A percentile compares a stretch with the other conserved stretches of the same genome.
Conservation (phyloP, 2,797 vertebrate species). For the Spea hammondii region DNA sequence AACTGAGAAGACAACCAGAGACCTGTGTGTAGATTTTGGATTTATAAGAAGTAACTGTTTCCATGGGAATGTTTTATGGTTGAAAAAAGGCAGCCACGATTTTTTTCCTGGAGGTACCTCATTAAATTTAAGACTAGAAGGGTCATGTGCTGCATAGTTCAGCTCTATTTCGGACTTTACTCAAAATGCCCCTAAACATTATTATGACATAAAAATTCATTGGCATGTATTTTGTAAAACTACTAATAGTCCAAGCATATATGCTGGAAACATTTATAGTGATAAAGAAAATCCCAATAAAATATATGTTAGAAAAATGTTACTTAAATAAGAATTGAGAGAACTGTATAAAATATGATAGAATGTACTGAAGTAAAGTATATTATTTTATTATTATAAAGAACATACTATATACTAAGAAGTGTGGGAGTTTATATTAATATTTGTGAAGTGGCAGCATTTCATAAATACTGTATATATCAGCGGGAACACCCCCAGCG, state of each 20-base stretch:
- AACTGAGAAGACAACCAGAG: conserved; percentile 13
- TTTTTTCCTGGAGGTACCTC: conserved; percentile 36
- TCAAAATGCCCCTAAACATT: conserved; percentile 34
- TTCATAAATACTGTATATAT: too few species aligned
- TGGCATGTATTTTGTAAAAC: conserved; percentile 14
- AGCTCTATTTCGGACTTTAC: conserved; percentile 30
- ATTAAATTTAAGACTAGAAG: conserved; percentile 39
- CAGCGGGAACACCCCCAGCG: too few species aligned
- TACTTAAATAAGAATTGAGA: too few species aligned
- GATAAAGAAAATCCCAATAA: too few species aligned
- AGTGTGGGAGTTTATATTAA: too few species aligned
- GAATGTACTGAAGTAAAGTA: too few species aligned
- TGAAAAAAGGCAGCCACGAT: conserved; percentile 18
- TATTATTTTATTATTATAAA: too few species aligned
- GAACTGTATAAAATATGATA: too few species aligned
- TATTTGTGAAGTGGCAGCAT: too few species aligned
- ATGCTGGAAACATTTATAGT: background rate
- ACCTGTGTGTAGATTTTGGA: conserved; percentile 35
- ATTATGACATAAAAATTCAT: conserved; percentile 22
- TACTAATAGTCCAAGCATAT: background rate
- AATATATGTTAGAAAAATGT: too few species aligned
- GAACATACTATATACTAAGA: too few species aligned
- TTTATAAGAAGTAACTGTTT: conserved; percentile 46
- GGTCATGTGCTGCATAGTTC: conserved; percentile 38
- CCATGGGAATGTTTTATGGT: conserved; percentile 42